Base-by-base conservation (phyloP, 2,797 vertebrate genomes). In the Argya squamiceps region DNA sequence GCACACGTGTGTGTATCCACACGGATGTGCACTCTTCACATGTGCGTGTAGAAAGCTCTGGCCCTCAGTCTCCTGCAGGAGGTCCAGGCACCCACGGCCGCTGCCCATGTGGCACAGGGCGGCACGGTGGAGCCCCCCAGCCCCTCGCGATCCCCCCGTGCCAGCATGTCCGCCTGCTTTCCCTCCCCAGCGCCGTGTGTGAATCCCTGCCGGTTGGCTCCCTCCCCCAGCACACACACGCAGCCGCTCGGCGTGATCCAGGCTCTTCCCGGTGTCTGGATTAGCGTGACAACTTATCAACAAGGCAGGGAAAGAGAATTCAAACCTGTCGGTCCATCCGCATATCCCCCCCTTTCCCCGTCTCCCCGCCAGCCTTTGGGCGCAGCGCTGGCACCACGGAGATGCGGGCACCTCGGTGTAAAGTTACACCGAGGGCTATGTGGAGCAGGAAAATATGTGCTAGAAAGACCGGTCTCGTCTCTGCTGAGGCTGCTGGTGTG, bases 231-330 rank as follows among this genome's bases (percentile, higher is more conserved):
- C 95, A 60, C 93, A 74, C 84, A 64, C 81, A n/a, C 52, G 15
- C 77, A 94, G 89, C 73, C 82, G 47, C 92, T 88, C 93, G 92
- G 94, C 94, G 79, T 88, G 97, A 97, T 93, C 96, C 97, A 97
- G 97, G 96, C 98, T 97, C 94, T 96, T 97, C 96, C 96, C 56
- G 91, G 95, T 96, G 95, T 96, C 97, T 97, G 97, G 97, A 97
- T 98, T 97, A 98, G 94, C 84, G 78, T 95, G 97, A 98, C 97
- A 97, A 98, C 97, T 97, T 97, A 97, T 98, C 98, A 97, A 97
- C 98, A 76, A 97, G 97, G 96, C 97, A 96, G 96, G 95, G 95
- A 96, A 96, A 91, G 93, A 97, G 98, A 98, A 98, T 97, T 97
- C 97, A 95, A 97, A 98, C 96, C 97, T 97, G 97, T 96, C 97